Percentiles rank a stretch among this genome's conserved stretches.
phyloP scores from a whole-genome alignment of 2,113 vertebrate species.

The Lamprotornis superbus region DNA sequence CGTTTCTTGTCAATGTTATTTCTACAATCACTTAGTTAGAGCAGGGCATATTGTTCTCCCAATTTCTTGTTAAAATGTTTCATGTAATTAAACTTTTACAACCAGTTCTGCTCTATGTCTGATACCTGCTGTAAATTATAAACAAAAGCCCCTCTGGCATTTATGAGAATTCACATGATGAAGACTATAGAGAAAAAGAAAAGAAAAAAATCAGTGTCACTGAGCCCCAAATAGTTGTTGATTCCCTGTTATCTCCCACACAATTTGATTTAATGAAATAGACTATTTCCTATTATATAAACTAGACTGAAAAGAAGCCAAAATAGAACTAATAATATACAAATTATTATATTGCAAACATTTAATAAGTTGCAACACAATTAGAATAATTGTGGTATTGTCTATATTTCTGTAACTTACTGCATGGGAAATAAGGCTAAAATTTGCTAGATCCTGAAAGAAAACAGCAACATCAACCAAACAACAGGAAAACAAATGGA shows the following conservation, averaged over 20 bases:
- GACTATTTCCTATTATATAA: background rate
- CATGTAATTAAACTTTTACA: constrained; percentile 78
- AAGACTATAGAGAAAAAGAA: background rate
- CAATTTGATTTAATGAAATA: background rate
- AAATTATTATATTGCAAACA: background rate
- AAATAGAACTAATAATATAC: background rate
- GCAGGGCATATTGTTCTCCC: constrained; percentile 74
- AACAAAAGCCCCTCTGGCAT: constrained; percentile 21
- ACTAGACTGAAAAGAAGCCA: background rate
- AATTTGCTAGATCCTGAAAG: background rate
- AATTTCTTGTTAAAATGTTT: constrained; percentile 78
- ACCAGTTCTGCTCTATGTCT: constrained; percentile 73
- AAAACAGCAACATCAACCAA: background rate
- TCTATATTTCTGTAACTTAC: background rate
- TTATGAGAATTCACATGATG: constrained; percentile 44
- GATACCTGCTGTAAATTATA: constrained; percentile 55
- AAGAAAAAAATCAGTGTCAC: background rate
- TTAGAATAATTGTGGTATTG: background rate
- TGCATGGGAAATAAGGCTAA: background rate
- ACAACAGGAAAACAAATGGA: background rate
- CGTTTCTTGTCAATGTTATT: constrained; percentile 70
- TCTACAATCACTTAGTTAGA: constrained; percentile 61
- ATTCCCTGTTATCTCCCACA: background rate
- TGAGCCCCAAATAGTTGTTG: background rate
- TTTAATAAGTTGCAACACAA: background rate